Conservation (phyloP, 1,140 invertebrate genomes). For the Rhizoglyphus robini region DNA sequence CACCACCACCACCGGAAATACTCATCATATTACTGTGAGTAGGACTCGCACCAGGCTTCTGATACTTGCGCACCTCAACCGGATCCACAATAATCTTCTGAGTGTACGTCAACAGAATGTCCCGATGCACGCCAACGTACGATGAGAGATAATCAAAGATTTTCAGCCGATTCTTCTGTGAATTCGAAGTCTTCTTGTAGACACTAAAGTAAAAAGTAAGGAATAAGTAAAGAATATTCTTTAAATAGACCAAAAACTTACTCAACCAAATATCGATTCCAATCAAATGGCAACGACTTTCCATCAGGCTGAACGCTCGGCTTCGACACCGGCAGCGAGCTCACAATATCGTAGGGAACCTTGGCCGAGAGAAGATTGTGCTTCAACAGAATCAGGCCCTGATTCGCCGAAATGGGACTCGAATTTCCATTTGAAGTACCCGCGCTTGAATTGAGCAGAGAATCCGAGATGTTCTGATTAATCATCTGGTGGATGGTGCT, state of each 20-base stretch:
- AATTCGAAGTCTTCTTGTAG: neutral
- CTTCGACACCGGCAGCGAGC: neutral
- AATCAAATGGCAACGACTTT: neutral
- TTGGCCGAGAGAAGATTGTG: neutral
- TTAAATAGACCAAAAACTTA: slow-evolving; percentile 2
- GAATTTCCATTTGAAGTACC: neutral
- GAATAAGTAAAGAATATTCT: neutral
- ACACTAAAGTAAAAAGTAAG: neutral
- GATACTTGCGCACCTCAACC: neutral
- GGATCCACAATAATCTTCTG: neutral
- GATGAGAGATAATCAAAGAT: neutral
- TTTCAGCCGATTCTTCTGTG: neutral
- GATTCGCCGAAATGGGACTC: neutral
- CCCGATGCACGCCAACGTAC: neutral
- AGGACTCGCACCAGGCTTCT: neutral
- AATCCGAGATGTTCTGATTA: neutral
- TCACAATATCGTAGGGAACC: neutral
- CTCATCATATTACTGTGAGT: neutral
- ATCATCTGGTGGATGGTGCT: slow-evolving; percentile 6
- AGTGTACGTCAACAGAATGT: neutral
- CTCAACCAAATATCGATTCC: slow-evolving; percentile 11
- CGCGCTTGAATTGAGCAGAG: neutral
- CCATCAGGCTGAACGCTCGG: neutral
- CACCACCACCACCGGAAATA: too few relatives aligned
- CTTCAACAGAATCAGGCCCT: neutral